A percentile compares a stretch with the other conserved stretches of the same genome.
Conservation (phyloP, 2,888 invertebrate species). For the Herminia tarsipennalis region DNA sequence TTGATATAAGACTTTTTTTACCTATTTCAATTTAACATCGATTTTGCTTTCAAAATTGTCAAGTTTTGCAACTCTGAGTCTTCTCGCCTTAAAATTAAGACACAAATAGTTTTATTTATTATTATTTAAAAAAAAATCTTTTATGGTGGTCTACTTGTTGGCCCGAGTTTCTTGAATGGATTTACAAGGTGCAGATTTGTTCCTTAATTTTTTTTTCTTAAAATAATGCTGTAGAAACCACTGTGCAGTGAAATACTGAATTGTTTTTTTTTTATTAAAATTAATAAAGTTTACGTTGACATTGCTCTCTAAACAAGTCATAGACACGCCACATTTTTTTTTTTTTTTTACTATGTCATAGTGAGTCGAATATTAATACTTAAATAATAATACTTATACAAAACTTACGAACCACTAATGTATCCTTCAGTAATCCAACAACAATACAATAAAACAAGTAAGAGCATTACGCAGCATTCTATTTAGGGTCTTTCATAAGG, state of each 20-base stretch:
- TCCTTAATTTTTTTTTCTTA: no score
- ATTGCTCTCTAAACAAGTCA: no score
- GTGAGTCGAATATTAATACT: constrained; percentile 20
- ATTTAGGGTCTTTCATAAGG: constrained; percentile 69
- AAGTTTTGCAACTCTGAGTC: constrained; percentile 5
- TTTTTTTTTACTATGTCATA: neutral
- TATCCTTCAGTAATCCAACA: constrained; percentile 77
- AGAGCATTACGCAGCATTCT: constrained; percentile 72
- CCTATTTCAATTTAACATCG: neutral
- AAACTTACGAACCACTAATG: constrained; percentile 64
- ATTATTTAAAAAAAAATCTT: neutral
- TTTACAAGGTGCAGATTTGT: constrained; percentile 40
- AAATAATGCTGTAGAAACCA: no score
- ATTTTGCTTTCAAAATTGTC: neutral
- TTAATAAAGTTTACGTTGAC: no score
- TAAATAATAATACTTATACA: constrained; percentile 59
- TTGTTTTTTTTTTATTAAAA: no score
- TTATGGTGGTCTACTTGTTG: constrained; percentile 34
- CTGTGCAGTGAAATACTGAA: no score
- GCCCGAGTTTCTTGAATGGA: constrained; percentile 20
- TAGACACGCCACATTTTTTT: no score
- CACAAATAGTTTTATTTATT: neutral
- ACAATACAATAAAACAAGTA: constrained; percentile 75
- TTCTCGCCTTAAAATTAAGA: constrained; percentile 10
- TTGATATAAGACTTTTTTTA: constrained; percentile 4